These are phyloP conservation scores for Thecophora atra DNA, from an alignment of 2,888 invertebrate species.

Conservation along the genomic window DNA sequence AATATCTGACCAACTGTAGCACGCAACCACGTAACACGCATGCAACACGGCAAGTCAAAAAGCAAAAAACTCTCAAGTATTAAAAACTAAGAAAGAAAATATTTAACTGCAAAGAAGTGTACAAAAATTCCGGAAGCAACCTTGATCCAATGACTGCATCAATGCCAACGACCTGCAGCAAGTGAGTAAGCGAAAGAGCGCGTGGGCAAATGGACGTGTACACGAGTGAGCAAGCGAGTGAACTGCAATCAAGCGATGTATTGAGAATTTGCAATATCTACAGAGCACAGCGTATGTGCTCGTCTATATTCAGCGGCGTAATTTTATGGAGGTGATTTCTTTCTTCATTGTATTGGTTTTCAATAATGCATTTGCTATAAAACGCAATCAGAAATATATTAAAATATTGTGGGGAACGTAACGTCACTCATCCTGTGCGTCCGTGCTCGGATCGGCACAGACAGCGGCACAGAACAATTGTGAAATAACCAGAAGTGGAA, in stretches of 20 bases:
- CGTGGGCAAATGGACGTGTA: not conserved
- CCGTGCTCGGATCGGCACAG: too few relatives aligned
- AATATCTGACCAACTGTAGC: too few relatives aligned
- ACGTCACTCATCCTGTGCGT: not conserved
- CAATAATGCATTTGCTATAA: slow-evolving; percentile 13
- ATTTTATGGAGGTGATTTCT: not conserved
- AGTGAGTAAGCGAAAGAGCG: slow-evolving; percentile 4
- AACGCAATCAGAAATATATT: not conserved
- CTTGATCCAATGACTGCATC: slow-evolving; percentile 65
- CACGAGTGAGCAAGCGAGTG: not conserved
- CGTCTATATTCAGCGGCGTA: not conserved
- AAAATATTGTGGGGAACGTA: not conserved
- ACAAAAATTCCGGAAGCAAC: slow-evolving; percentile 60
- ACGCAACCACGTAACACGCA: not conserved
- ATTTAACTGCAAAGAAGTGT: slow-evolving; percentile 27
- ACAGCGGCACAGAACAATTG: too few relatives aligned
- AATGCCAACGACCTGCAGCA: slow-evolving; percentile 65
- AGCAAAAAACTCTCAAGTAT: not conserved
- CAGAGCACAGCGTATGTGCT: not conserved
- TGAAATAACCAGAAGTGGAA: too few relatives aligned
- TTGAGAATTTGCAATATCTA: slow-evolving; percentile 14
- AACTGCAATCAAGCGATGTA: not conserved
- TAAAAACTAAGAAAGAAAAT: not conserved
- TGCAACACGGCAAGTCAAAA: not conserved
- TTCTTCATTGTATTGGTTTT: not conserved